phyloP scores from a whole-genome alignment of 2,113 vertebrate species.

The Clarias macrocephalus region DNA sequence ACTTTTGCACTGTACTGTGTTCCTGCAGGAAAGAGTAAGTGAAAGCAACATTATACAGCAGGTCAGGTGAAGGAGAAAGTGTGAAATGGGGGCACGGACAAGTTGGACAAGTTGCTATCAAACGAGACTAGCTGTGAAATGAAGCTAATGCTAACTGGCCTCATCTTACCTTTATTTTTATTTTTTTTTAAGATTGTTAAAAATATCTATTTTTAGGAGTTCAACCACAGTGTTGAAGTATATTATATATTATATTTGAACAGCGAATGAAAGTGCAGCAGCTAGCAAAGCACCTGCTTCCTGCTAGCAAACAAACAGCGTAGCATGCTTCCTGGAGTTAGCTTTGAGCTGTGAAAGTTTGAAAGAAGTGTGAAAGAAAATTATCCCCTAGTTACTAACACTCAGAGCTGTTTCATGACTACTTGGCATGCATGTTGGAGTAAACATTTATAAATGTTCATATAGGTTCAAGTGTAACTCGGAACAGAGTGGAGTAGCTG shows the following conservation, averaged over 20 bases:
- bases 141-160: neutral
- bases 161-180: neutral
- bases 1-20: too few relatives aligned
- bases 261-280: neutral
- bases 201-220: neutral
- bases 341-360: neutral
- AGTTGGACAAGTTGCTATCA: neutral
- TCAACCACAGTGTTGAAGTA: neutral
- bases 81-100: neutral
- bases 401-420: neutral
- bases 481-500: neutral
- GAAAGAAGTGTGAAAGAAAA: too few relatives aligned
- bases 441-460: neutral
- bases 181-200: neutral
- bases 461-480: neutral
- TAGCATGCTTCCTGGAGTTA: neutral
- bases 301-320: neutral
- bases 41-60: neutral
- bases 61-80: neutral
- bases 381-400: neutral
- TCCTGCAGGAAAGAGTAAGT: neutral
- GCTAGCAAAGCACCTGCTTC: neutral
- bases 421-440: neutral
- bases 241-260: neutral
- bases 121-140: neutral